phyloP scores from a whole-genome alignment of 1,140 invertebrate species.

The Euschistus heros region DNA sequence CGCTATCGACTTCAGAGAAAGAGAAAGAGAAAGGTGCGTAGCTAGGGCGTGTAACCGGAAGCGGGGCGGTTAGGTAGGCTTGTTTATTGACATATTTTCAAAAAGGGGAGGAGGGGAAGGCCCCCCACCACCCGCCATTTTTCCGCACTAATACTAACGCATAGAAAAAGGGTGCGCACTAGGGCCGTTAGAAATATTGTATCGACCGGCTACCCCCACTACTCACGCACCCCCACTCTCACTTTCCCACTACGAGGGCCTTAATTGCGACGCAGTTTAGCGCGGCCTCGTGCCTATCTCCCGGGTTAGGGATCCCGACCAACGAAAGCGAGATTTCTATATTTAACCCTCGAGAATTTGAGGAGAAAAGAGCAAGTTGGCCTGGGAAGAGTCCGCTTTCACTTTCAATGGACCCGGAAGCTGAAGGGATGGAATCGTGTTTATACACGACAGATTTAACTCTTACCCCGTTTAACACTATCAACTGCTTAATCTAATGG shows the following conservation, averaged over 20 bases:
- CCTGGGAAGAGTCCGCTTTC: no score
- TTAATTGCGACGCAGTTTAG: slow-evolving; percentile 14
- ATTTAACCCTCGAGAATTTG: no score
- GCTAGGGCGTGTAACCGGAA: background rate
- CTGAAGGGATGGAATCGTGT: no score
- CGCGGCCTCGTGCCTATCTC: background rate
- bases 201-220: slow-evolving; percentile 20
- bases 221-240: slow-evolving; percentile 5
- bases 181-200: slow-evolving; percentile 24
- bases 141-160: slow-evolving; percentile 26
- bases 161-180: slow-evolving; percentile 25
- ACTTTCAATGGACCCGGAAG: no score
- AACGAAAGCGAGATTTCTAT: no score
- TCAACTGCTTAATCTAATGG: no score
- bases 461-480: no score
- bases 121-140: slow-evolving; percentile 23
- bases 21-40: slow-evolving; percentile 10
- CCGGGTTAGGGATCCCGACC: no score
- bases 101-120: slow-evolving; percentile 18
- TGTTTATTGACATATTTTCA: slow-evolving; percentile 27
- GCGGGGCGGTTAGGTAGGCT: slow-evolving; percentile 8
- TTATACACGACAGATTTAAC: no score
- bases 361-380: no score
- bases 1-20: background rate
- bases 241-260: background rate